Evolutionary conservation across 2,888 invertebrate genomes (phyloP).

Genomic region (Alitta virens): DNA sequence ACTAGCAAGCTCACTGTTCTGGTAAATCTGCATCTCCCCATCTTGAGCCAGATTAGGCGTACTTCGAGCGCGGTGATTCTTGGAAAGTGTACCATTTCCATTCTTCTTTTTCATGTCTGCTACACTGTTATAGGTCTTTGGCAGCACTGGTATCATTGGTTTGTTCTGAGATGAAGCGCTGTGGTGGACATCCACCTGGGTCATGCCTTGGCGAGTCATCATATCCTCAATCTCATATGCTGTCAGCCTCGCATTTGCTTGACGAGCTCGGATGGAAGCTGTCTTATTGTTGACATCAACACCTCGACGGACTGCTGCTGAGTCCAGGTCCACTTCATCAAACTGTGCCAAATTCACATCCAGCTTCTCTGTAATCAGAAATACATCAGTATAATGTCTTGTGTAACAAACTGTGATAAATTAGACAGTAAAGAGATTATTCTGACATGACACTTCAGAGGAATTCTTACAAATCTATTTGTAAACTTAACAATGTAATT

Average conservation of each 20-base stretch:
- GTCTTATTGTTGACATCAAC: conserved; percentile 61
- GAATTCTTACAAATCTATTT: no score
- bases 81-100: neutral
- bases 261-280: conserved; percentile 86
- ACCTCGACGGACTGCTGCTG: conserved; percentile 4
- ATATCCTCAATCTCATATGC: conserved; percentile 20
- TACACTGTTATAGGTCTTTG: conserved; percentile 11
- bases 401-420: no score
- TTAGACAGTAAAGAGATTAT: no score
- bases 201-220: conserved; percentile 13
- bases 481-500: no score
- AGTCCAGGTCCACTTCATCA: conserved; percentile 28
- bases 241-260: conserved; percentile 34
- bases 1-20: neutral
- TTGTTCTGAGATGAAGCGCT: neutral
- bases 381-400: no score
- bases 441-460: no score
- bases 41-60: conserved; percentile 8
- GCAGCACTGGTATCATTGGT: conserved; percentile 7
- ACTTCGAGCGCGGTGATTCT: conserved; percentile 11
- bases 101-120: conserved; percentile 12
- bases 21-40: neutral
- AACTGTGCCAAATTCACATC: conserved; percentile 49
- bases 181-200: neutral
- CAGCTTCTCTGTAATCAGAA: conserved; percentile 44